Conservation (phyloP, 2,888 invertebrate genomes). For the Dinocampus coccinellae region DNA sequence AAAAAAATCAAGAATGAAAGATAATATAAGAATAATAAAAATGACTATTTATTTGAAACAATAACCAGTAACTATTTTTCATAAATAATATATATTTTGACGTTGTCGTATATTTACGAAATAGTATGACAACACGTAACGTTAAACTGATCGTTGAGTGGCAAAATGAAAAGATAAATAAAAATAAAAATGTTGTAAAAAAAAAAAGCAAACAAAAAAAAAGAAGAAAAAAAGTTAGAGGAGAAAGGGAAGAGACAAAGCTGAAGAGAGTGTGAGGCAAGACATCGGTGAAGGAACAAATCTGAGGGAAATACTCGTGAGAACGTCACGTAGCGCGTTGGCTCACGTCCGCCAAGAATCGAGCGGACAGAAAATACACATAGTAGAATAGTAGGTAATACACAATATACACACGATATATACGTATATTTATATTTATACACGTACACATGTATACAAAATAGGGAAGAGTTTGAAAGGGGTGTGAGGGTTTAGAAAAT, state of each 20-base stretch:
- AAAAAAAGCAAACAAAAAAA: too few species aligned
- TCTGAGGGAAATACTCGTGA: constrained; percentile 38
- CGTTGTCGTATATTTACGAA: too few species aligned
- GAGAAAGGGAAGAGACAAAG: too few species aligned
- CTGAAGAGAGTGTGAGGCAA: too few species aligned
- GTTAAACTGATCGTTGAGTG: constrained; percentile 11
- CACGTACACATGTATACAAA: neutral
- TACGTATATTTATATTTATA: neutral
- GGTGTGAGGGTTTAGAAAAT: constrained; percentile 8
- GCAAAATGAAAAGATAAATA: constrained; percentile 17
- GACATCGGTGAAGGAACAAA: constrained; percentile 36
- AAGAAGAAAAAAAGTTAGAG: too few species aligned
- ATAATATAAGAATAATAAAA: neutral
- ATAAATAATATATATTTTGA: neutral
- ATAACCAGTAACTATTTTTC: neutral
- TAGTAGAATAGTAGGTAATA: neutral
- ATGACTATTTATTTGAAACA: neutral
- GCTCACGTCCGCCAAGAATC: constrained; percentile 38
- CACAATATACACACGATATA: neutral
- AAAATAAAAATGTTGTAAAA: constrained; percentile 34
- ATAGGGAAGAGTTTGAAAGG: too few species aligned
- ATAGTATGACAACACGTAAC: constrained; percentile 34
- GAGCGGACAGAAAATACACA: constrained; percentile 21
- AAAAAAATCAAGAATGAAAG: too few species aligned
- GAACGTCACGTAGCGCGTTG: constrained; percentile 36